Conservation (phyloP, 2,888 invertebrate genomes). For the Arrhopalites spinosus region DNA sequence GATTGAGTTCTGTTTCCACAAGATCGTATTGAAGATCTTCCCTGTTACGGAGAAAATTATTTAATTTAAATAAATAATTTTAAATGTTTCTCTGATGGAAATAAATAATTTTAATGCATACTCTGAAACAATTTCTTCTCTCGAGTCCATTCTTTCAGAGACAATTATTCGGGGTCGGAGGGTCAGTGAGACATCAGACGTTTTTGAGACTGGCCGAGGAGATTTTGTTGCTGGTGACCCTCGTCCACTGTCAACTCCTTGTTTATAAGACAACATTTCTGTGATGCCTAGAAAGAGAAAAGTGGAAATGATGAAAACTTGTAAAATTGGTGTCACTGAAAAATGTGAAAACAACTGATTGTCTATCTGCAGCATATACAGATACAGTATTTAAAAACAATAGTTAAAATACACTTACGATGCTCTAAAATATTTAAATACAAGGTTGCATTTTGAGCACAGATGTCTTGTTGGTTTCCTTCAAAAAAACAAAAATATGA, state of each 20-base stretch:
- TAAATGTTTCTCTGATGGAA: not conserved
- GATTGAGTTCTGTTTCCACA: conserved; percentile 42
- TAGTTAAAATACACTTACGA: too few species aligned
- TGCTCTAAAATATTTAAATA: conserved; percentile 53
- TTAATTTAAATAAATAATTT: not conserved
- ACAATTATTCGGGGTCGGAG: conserved; percentile 27
- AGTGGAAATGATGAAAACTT: too few species aligned
- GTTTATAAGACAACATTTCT: conserved; percentile 42
- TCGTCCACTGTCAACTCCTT: conserved; percentile 33
- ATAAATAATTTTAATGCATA: conserved; percentile 24
- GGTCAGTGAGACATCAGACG: conserved; percentile 42
- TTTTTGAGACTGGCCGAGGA: conserved; percentile 41
- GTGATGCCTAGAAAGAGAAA: not conserved
- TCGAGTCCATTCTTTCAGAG: conserved; percentile 36
- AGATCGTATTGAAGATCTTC: conserved; percentile 39
- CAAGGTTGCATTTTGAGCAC: conserved; percentile 47
- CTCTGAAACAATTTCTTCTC: conserved; percentile 42
- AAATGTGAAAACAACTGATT: too few species aligned
- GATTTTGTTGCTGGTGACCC: conserved; percentile 36
- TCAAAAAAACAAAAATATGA: not conserved
- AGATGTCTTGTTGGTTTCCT: conserved; percentile 50
- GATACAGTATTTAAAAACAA: too few species aligned
- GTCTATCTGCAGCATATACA: too few species aligned
- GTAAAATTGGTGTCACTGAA: too few species aligned
- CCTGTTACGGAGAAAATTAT: conserved; percentile 21